A percentile compares a stretch with the other conserved stretches of the same genome.
Conservation (phyloP, 2,888 invertebrate genomes). For the Coenonympha arcania region DNA sequence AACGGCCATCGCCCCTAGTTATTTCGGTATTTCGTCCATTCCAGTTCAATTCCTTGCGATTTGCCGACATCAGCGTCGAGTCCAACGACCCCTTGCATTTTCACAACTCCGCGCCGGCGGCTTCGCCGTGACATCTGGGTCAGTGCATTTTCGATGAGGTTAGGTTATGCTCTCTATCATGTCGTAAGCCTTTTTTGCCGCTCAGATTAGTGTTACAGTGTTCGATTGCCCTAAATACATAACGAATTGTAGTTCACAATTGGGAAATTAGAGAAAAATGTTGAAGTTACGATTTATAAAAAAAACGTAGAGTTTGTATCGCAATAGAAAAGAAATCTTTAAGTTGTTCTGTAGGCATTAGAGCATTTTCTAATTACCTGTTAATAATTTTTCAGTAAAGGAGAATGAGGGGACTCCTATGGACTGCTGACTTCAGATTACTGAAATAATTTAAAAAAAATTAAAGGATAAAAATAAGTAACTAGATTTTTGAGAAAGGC, state of each 20-base stretch:
- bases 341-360: too few species aligned
- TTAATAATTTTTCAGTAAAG: too few species aligned
- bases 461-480: too few species aligned
- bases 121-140: conserved; percentile 14
- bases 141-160: conserved; percentile 10
- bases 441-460: too few species aligned
- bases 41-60: conserved; percentile 21
- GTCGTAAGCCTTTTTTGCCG: conserved; percentile 5
- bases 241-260: conserved; percentile 1
- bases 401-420: too few species aligned
- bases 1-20: too few species aligned
- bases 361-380: too few species aligned
- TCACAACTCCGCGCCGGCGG: conserved; percentile 14
- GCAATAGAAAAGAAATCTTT: too few species aligned
- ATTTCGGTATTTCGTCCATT: conserved; percentile 21
- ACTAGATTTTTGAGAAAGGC: too few species aligned
- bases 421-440: too few species aligned
- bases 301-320: too few species aligned
- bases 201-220: conserved; percentile 1
- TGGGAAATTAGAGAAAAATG: neutral
- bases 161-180: conserved; percentile 3
- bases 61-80: conserved; percentile 11
- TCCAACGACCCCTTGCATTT: conserved; percentile 20
- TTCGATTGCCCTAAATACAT: conserved; percentile 9
- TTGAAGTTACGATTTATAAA: too few species aligned